Percentiles rank a stretch among this genome's conserved stretches.
Conservation (phyloP, 1,140 invertebrate species). For the Onthophagus taurus region DNA sequence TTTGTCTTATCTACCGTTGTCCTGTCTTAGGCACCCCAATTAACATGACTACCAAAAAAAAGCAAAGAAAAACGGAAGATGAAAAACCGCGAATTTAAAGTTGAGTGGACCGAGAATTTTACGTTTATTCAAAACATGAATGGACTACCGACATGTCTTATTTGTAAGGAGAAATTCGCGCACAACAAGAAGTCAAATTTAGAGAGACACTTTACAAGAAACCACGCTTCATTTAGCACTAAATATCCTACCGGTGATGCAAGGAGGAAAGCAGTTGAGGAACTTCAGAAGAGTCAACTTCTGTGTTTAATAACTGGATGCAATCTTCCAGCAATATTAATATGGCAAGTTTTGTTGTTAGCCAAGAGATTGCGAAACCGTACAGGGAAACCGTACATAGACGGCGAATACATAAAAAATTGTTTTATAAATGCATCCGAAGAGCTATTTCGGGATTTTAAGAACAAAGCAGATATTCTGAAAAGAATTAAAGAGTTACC, state of each 20-base stretch:
- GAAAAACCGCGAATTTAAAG: slow-evolving; percentile 23
- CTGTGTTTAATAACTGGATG: slow-evolving; percentile 27
- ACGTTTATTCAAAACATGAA: slow-evolving; percentile 18
- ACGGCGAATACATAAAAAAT: slow-evolving; percentile 31
- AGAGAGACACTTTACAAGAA: too few relatives aligned
- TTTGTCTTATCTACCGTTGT: too few relatives aligned
- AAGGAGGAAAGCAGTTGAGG: slow-evolving; percentile 32
- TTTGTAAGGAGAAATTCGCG: slow-evolving; percentile 20
- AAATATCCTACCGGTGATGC: too few relatives aligned
- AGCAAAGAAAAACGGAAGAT: too few relatives aligned
- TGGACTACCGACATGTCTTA: slow-evolving; percentile 21
- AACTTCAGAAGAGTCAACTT: slow-evolving; percentile 26
- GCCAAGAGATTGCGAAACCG: slow-evolving; percentile 29
- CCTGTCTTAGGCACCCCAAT: too few relatives aligned
- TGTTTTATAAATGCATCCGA: slow-evolving; percentile 6
- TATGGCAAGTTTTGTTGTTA: slow-evolving; percentile 24
- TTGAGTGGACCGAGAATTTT: slow-evolving; percentile 21
- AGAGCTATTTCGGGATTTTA: slow-evolving; percentile 32
- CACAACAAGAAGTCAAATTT: too few relatives aligned
- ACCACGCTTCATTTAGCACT: too few relatives aligned
- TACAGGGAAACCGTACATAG: slow-evolving; percentile 31
- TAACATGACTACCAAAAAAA: too few relatives aligned
- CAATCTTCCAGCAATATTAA: slow-evolving; percentile 29
- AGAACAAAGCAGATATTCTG: slow-evolving; percentile 29
- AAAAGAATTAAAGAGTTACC: slow-evolving; percentile 30